These are phyloP conservation scores for Novumbra hubbsi DNA, from an alignment of 2,797 vertebrate genomes.

Conservation along the genomic window DNA sequence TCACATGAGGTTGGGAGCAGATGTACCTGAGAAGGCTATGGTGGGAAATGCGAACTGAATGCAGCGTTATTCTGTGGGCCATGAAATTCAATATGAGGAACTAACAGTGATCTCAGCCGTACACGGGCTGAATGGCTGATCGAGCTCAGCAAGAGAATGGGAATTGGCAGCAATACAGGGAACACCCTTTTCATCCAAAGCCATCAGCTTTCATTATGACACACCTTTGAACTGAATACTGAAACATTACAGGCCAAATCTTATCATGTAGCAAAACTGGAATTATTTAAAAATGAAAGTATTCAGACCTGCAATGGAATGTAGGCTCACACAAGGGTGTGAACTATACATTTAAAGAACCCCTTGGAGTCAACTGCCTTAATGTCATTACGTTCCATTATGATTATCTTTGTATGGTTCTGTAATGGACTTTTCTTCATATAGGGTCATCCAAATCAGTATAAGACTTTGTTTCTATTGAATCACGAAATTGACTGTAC, in stretches of 20 bases:
- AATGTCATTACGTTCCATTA: too few relatives aligned
- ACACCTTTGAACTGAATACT: slow-evolving; percentile 59
- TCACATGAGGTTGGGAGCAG: slow-evolving; percentile 55
- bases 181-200: slow-evolving; percentile 62
- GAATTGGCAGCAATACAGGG: slow-evolving; percentile 52
- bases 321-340: not conserved
- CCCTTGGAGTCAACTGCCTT: slow-evolving; percentile 4
- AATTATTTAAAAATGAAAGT: slow-evolving; percentile 36
- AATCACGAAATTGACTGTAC: too few relatives aligned
- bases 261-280: slow-evolving; percentile 48
- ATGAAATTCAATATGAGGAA: slow-evolving; percentile 64
- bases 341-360: slow-evolving; percentile 43
- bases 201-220: slow-evolving; percentile 62
- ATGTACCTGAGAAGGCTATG: slow-evolving; percentile 52
- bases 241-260: slow-evolving; percentile 55
- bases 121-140: slow-evolving; percentile 62
- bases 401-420: too few relatives aligned
- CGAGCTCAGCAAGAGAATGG: slow-evolving; percentile 57
- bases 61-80: slow-evolving; percentile 65
- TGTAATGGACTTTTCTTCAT: too few relatives aligned
- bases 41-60: slow-evolving; percentile 67
- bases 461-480: too few relatives aligned
- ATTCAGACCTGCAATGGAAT: slow-evolving; percentile 47
- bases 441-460: too few relatives aligned
- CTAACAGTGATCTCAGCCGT: slow-evolving; percentile 57